These are phyloP conservation scores for Camptogramma bilineatum DNA, from an alignment of 2,888 invertebrate species.

Conservation along the genomic window DNA sequence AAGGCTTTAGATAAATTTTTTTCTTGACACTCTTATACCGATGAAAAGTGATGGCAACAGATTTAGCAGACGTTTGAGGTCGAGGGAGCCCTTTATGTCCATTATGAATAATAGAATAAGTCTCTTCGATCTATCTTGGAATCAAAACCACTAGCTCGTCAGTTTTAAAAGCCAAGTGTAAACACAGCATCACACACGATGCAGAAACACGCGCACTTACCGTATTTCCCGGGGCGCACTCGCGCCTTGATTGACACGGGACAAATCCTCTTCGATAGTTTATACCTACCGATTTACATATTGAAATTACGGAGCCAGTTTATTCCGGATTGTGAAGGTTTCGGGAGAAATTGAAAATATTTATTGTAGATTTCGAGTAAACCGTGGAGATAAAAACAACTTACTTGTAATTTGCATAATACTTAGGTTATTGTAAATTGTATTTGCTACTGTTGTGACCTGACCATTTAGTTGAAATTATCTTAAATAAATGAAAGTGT, in stretches of 20 bases:
- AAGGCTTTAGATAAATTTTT: no score
- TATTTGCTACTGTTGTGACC: no score
- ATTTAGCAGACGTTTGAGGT: no score
- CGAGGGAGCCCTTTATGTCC: no score
- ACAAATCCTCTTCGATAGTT: slow-evolving; percentile 43
- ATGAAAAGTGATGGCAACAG: no score
- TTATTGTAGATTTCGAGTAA: neutral
- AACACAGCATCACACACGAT: slow-evolving; percentile 35
- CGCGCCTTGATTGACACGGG: slow-evolving; percentile 47
- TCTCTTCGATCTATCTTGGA: no score
- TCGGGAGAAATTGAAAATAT: slow-evolving; percentile 7
- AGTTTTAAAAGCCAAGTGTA: slow-evolving; percentile 11
- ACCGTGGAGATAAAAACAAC: neutral
- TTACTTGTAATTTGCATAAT: neutral
- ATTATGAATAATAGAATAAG: no score
- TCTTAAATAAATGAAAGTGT: no score
- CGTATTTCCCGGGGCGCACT: slow-evolving; percentile 50
- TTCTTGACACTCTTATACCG: no score
- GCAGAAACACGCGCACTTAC: slow-evolving; percentile 48
- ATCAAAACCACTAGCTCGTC: no score
- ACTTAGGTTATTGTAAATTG: no score
- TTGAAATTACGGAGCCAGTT: slow-evolving; percentile 32
- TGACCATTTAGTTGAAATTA: no score
- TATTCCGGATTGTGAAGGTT: slow-evolving; percentile 16
- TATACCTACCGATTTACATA: slow-evolving; percentile 41